Evolutionary conservation across 2,888 invertebrate species (phyloP).

Genomic region (Strigamia transsilvanica): DNA sequence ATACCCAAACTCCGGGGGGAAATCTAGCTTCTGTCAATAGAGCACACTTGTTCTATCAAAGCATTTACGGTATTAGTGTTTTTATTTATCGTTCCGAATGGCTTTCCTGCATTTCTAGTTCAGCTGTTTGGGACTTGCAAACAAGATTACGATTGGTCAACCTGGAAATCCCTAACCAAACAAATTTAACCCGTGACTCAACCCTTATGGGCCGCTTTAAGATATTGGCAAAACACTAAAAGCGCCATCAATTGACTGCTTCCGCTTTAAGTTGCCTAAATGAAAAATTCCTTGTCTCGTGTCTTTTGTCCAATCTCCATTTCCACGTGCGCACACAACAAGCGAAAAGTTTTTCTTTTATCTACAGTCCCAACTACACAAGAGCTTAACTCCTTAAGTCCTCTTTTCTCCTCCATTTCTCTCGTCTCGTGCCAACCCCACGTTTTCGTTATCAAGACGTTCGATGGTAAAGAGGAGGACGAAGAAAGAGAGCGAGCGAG

Average conservation of each 20-base stretch:
- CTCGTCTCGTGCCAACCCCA: conserved; percentile 7
- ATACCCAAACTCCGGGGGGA: too few species aligned
- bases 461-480: neutral
- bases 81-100: too few species aligned
- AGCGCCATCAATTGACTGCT: neutral
- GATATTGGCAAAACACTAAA: neutral
- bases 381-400: conserved; percentile 20
- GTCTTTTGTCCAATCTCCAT: conserved; percentile 30
- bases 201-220: too few species aligned
- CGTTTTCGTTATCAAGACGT: conserved; percentile 12
- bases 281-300: conserved; percentile 18
- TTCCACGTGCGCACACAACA: neutral
- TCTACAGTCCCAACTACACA: conserved; percentile 30
- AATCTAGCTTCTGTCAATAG: too few species aligned
- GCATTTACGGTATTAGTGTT: too few species aligned
- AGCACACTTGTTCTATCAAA: too few species aligned
- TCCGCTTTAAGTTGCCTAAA: conserved; percentile 14
- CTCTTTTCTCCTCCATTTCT: conserved; percentile 14
- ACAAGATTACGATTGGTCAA: too few species aligned
- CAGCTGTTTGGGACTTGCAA: too few species aligned
- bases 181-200: too few species aligned
- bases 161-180: too few species aligned
- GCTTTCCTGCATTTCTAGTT: too few species aligned
- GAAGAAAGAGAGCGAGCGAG: neutral
- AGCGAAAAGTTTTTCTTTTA: conserved; percentile 30